Evolutionary conservation across 1,140 invertebrate genomes (phyloP).

Genomic region (Drosophila azteca): DNA sequence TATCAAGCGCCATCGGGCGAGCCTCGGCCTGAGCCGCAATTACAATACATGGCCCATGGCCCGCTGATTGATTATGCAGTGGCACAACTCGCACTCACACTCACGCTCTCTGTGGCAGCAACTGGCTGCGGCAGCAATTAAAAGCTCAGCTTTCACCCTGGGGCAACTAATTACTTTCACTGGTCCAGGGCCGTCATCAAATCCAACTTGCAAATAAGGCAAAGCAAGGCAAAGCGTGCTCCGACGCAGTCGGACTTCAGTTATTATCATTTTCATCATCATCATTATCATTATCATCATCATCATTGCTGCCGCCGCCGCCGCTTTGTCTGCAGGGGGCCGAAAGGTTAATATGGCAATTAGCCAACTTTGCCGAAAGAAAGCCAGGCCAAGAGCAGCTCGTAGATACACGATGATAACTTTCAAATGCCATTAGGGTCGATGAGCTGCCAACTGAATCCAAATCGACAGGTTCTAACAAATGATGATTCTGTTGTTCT

Average conservation of each 20-base stretch:
- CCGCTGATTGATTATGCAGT: conserved; percentile 66
- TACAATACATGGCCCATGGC: conserved; percentile 15
- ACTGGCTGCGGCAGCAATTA: conserved; percentile 1
- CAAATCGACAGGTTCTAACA: conserved; percentile 71
- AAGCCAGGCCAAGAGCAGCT: conserved; percentile 31
- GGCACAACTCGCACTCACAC: conserved; percentile 2
- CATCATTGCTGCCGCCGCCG: conserved; percentile 3
- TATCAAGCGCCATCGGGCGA: neutral
- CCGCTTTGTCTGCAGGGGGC: conserved; percentile 23
- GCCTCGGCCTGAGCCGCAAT: conserved; percentile 22
- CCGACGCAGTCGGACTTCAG: conserved; percentile 44
- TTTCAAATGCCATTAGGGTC: conserved; percentile 77
- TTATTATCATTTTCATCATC: conserved; percentile 49
- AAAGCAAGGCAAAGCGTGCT: conserved; percentile 52
- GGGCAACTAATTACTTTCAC: conserved; percentile 77
- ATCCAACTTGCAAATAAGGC: conserved; percentile 66
- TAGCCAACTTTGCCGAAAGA: conserved; percentile 63
- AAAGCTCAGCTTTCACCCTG: conserved; percentile 66
- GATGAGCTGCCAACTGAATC: conserved; percentile 53
- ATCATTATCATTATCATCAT: conserved; percentile 8
- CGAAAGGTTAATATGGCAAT: conserved; percentile 79
- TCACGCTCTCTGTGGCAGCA: neutral
- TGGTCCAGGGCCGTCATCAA: conserved; percentile 61
- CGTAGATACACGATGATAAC: conserved; percentile 45
- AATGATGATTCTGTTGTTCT: conserved; percentile 54